These are phyloP conservation scores for Fragum whitleyi DNA, from an alignment of 2,888 invertebrate species.

Conservation along the genomic window DNA sequence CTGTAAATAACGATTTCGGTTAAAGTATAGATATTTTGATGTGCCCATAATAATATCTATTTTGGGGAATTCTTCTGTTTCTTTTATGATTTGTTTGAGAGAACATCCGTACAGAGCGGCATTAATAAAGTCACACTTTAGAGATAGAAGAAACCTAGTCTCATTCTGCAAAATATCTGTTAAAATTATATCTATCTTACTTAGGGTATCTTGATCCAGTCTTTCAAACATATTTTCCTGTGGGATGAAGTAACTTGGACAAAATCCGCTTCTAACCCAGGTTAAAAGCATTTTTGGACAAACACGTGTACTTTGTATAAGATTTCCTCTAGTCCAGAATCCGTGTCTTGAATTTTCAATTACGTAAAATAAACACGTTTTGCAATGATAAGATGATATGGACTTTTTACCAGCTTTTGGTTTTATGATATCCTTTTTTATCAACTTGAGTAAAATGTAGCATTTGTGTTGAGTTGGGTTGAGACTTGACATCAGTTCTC, in stretches of 20 bases:
- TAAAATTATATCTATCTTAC: too few relatives aligned
- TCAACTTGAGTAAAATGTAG: too few relatives aligned
- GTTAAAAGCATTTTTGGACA: background rate
- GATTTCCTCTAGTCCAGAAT: background rate
- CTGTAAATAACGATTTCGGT: background rate
- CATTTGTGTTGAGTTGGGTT: background rate
- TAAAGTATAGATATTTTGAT: background rate
- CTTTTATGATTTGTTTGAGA: background rate
- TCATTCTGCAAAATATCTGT: too few relatives aligned
- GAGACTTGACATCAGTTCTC: too few relatives aligned
- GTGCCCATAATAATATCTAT: background rate
- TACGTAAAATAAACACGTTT: too few relatives aligned
- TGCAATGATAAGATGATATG: background rate
- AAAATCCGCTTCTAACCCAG: background rate
- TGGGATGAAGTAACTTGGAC: constrained; percentile 7
- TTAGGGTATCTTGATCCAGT: background rate
- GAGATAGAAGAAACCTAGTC: background rate
- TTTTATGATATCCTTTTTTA: background rate
- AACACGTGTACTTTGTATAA: background rate
- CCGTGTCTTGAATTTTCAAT: too few relatives aligned
- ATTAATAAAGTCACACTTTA: constrained; percentile 5
- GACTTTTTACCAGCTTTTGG: background rate
- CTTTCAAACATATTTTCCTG: constrained; percentile 10
- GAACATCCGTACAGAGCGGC: background rate
- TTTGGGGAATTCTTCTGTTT: background rate